A percentile compares a stretch with the other conserved stretches of the same genome.
phyloP scores from a whole-genome alignment of 2,888 invertebrate genomes.

The Dryocosmus kuriphilus region DNA sequence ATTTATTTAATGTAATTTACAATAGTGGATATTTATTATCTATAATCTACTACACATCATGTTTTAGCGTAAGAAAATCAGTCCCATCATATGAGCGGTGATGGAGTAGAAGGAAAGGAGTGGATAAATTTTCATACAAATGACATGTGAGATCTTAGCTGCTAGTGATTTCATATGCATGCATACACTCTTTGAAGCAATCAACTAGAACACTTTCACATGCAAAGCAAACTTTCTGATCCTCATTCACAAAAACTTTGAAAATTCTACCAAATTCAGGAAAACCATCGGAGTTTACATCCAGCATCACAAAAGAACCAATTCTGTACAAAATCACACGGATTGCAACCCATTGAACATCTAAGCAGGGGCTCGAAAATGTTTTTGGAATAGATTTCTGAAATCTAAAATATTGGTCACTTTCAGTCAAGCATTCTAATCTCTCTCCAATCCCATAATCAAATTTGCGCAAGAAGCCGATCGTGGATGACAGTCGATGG shows the following conservation, averaged over 20 bases:
- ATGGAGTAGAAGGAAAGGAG: too few species aligned
- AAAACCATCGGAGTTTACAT: conserved; percentile 34
- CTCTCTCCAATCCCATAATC: not conserved
- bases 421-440: not conserved
- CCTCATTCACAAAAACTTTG: conserved; percentile 32
- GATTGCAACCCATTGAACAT: not conserved
- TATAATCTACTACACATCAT: too few species aligned
- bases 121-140: too few species aligned
- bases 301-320: conserved; percentile 18
- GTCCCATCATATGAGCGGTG: too few species aligned
- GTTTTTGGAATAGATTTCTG: not conserved
- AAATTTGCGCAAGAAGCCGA: not conserved
- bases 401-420: not conserved
- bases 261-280: conserved; percentile 41
- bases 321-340: not conserved
- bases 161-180: too few species aligned
- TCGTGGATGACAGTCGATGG: not conserved
- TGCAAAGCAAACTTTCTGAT: conserved; percentile 21
- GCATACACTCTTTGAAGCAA: not conserved
- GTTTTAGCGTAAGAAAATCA: too few species aligned
- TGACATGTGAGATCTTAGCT: too few species aligned
- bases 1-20: too few species aligned
- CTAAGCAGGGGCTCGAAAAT: not conserved
- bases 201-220: not conserved
- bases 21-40: too few species aligned